Conservation (phyloP, 2,888 invertebrate genomes). For the Pandemis cinnamomeana region DNA sequence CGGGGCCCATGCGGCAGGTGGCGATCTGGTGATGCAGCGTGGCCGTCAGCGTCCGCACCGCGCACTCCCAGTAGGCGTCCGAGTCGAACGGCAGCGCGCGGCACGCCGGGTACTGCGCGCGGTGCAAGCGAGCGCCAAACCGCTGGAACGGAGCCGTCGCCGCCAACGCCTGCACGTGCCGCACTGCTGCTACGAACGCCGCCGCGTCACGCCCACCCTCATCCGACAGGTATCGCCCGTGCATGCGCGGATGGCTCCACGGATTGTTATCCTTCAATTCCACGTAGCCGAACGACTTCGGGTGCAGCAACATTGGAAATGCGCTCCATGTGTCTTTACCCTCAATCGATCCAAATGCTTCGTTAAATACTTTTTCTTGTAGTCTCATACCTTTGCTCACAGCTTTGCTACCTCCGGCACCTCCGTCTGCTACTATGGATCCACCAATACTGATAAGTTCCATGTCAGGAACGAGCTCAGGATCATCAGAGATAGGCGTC, state of each 20-base stretch:
- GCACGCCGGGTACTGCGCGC: slow-evolving; percentile 82
- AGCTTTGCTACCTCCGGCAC: slow-evolving; percentile 66
- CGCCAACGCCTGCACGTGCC: slow-evolving; percentile 84
- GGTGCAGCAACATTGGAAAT: slow-evolving; percentile 89
- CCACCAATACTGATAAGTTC: slow-evolving; percentile 87
- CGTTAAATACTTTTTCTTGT: slow-evolving; percentile 80
- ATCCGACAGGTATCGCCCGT: slow-evolving; percentile 91
- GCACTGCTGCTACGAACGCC: slow-evolving; percentile 86
- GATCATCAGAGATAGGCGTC: slow-evolving; percentile 82
- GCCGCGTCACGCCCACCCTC: slow-evolving; percentile 82
- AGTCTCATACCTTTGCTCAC: slow-evolving; percentile 84
- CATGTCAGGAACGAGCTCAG: slow-evolving; percentile 86
- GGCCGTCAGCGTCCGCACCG: slow-evolving; percentile 84
- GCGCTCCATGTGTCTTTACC: slow-evolving; percentile 84
- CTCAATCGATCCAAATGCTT: slow-evolving; percentile 83
- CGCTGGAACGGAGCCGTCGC: slow-evolving; percentile 85
- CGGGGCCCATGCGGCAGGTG: slow-evolving; percentile 89
- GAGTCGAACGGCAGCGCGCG: slow-evolving; percentile 75
- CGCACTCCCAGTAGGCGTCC: slow-evolving; percentile 90
- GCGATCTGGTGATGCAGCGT: slow-evolving; percentile 87
- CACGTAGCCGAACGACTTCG: slow-evolving; percentile 88
- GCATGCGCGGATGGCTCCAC: slow-evolving; percentile 89
- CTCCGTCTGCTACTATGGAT: slow-evolving; percentile 86
- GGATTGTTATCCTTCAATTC: slow-evolving; percentile 89
- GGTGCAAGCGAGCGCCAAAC: slow-evolving; percentile 81